Evolutionary conservation across 2,888 invertebrate genomes (phyloP).

Genomic region (Agrilus biguttatus): DNA sequence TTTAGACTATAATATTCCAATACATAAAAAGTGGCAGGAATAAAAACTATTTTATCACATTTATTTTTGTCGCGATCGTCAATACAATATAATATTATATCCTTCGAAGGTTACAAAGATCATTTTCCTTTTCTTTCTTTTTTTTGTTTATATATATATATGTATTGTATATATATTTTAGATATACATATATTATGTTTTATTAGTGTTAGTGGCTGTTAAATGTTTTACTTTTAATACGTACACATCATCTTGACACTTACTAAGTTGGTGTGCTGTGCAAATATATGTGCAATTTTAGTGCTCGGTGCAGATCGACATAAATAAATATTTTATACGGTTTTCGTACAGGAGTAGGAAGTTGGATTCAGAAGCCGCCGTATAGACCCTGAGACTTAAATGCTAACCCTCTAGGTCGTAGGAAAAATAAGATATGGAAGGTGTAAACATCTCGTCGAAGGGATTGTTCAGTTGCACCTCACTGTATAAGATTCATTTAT

Average conservation of each 20-base stretch:
- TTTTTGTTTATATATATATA: not conserved
- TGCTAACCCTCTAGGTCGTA: slow-evolving; percentile 11
- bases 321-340: no score
- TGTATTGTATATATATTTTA: not conserved
- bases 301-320: no score
- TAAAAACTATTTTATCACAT: slow-evolving; percentile 22
- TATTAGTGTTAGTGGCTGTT: not conserved
- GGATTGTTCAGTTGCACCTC: no score
- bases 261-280: no score
- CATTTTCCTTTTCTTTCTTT: not conserved
- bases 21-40: slow-evolving; percentile 17
- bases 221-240: not conserved
- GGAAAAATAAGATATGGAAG: slow-evolving; percentile 5
- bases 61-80: slow-evolving; percentile 11
- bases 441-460: no score
- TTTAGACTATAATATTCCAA: no score
- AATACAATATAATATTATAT: no score
- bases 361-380: slow-evolving; percentile 12
- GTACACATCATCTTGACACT: no score
- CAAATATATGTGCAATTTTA: no score
- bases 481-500: no score
- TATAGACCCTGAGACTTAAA: slow-evolving; percentile 25
- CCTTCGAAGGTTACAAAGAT: no score
- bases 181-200: not conserved
- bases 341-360: no score